These are phyloP conservation scores for Pluvialis apricaria DNA, from an alignment of 2,113 vertebrate species.

Conservation along the genomic window DNA sequence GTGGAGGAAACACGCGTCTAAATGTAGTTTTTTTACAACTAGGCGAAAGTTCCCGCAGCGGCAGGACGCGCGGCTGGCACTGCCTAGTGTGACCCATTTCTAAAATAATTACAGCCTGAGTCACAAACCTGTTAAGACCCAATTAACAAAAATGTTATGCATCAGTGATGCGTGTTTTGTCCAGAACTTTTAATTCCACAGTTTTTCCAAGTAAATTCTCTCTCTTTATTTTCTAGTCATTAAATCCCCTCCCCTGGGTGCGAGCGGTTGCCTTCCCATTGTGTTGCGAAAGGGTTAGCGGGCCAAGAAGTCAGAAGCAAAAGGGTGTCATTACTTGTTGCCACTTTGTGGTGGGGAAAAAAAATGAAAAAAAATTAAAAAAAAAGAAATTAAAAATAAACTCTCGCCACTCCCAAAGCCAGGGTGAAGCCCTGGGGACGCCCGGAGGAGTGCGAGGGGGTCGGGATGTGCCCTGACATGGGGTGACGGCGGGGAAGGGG, in stretches of 20 bases:
- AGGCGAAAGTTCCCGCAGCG: slow-evolving; percentile 52
- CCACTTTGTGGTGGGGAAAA: neutral
- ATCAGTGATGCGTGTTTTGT: slow-evolving; percentile 77
- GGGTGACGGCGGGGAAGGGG: neutral
- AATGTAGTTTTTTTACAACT: slow-evolving; percentile 50
- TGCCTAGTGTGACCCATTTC: slow-evolving; percentile 75
- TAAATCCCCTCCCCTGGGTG: slow-evolving; percentile 78
- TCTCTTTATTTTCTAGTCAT: slow-evolving; percentile 77
- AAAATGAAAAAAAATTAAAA: neutral
- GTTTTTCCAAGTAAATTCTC: slow-evolving; percentile 78
- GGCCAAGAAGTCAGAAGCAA: slow-evolving; percentile 61
- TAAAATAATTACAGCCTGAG: slow-evolving; percentile 71
- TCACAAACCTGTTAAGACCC: slow-evolving; percentile 81
- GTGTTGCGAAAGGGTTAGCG: slow-evolving; percentile 69
- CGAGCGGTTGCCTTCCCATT: slow-evolving; percentile 63
- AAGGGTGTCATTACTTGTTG: slow-evolving; percentile 37
- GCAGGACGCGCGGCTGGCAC: slow-evolving; percentile 38
- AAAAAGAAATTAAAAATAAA: neutral
- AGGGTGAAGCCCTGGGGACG: neutral
- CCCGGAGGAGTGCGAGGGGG: neutral
- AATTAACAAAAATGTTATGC: slow-evolving; percentile 81
- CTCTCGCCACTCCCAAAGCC: neutral
- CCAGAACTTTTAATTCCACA: slow-evolving; percentile 76
- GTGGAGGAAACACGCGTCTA: neutral
- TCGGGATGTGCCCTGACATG: neutral